Evolutionary conservation across 2,888 invertebrate genomes (phyloP).

Genomic region (Incurvaria masculella): DNA sequence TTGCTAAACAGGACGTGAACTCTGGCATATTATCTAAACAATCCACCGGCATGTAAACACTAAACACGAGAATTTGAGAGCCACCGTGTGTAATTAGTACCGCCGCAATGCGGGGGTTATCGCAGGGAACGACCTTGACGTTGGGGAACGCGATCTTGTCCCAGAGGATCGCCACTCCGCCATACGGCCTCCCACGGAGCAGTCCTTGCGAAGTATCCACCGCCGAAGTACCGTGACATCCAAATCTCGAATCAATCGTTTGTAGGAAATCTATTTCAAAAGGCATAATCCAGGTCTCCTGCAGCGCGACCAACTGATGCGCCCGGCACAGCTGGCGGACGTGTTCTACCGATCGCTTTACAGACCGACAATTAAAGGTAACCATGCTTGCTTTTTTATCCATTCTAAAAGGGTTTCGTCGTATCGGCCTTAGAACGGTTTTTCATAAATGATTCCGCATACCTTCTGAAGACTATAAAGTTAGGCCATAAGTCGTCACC

Average conservation of each 20-base stretch:
- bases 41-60: background rate
- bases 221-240: background rate
- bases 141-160: background rate
- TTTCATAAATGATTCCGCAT: too few relatives aligned
- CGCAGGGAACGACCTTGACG: background rate
- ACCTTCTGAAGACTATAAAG: too few relatives aligned
- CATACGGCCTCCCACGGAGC: background rate
- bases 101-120: background rate
- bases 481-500: too few relatives aligned
- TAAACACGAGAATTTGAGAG: background rate
- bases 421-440: too few relatives aligned
- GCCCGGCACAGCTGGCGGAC: background rate
- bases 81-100: background rate
- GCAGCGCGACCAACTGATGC: background rate
- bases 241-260: background rate
- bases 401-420: too few relatives aligned
- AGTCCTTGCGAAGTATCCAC: background rate
- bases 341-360: background rate
- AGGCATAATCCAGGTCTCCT: background rate
- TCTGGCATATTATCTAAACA: background rate
- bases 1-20: background rate
- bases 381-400: background rate
- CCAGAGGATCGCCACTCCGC: background rate
- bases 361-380: background rate
- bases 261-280: background rate